A percentile compares a stretch with the other conserved stretches of the same genome.
Conservation (phyloP, 1,140 invertebrate species). For the Linepithema humile region DNA sequence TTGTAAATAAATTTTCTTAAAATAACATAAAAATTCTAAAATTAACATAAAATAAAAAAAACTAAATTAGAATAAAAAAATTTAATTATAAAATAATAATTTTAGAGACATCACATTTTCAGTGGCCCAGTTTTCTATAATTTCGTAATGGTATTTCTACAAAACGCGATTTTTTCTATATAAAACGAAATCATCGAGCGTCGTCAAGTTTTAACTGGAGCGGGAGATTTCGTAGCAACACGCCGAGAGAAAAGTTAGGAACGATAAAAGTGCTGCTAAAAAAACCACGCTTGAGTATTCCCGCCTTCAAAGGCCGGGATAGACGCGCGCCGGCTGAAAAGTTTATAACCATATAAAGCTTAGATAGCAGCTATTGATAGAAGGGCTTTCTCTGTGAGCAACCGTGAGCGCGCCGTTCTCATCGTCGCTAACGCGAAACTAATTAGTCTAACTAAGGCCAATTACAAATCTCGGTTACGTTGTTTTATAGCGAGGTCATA, state of each 20-base stretch:
- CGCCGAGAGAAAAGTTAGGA: constrained; percentile 50
- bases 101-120: constrained; percentile 1
- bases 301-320: constrained; percentile 43
- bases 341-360: constrained; percentile 50
- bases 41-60: too few relatives aligned
- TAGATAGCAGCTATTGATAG: constrained; percentile 49
- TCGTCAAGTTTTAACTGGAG: constrained; percentile 54
- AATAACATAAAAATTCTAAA: background rate
- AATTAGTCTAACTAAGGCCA: constrained; percentile 1
- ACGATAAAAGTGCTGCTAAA: constrained; percentile 53
- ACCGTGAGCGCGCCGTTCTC: background rate
- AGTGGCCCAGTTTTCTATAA: constrained; percentile 8
- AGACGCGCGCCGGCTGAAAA: constrained; percentile 32
- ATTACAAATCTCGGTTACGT: background rate
- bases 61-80: too few relatives aligned
- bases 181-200: constrained; percentile 42
- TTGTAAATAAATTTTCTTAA: background rate
- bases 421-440: background rate
- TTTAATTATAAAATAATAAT: too few relatives aligned
- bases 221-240: constrained; percentile 51
- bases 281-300: constrained; percentile 41
- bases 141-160: constrained; percentile 30
- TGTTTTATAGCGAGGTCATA: background rate
- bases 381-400: constrained; percentile 22
- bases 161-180: constrained; percentile 28